phyloP scores from a whole-genome alignment of 2,113 vertebrate genomes.

The Rhombomys opimus region DNA sequence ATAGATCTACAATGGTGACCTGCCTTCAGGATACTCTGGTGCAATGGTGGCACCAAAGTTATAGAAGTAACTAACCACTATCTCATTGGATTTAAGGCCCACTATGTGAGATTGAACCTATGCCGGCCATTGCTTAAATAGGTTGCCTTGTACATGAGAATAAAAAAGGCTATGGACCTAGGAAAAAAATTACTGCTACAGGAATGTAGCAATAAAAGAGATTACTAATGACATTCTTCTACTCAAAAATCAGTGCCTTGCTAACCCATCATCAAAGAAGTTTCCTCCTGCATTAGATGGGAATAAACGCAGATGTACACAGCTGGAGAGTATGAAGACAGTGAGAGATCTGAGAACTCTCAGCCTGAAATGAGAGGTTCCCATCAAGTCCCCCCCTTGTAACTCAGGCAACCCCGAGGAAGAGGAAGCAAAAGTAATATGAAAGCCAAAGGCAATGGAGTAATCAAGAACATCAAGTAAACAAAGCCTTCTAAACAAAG shows the following conservation, averaged over 20 bases:
- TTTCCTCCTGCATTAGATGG: too few relatives aligned
- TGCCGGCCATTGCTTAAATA: background rate
- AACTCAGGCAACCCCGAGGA: background rate
- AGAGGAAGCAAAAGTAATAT: background rate
- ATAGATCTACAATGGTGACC: background rate
- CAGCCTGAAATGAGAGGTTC: background rate
- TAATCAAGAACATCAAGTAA: too few relatives aligned
- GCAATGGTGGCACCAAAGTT: background rate
- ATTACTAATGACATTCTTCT: background rate
- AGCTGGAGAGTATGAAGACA: background rate
- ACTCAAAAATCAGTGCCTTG: background rate
- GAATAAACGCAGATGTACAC: background rate
- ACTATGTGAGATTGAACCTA: background rate
- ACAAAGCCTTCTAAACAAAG: background rate
- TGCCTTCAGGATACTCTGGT: background rate
- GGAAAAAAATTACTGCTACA: background rate
- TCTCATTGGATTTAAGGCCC: background rate
- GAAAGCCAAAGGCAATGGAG: background rate
- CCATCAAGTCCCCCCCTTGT: accelerated
- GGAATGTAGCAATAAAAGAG: background rate
- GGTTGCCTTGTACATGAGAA: background rate
- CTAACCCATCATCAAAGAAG: background rate
- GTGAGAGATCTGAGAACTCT: background rate
- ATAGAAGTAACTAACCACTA: background rate
- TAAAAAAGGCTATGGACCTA: background rate